These are phyloP conservation scores for Nematolebias whitei DNA, from an alignment of 2,113 vertebrate species.

Conservation along the genomic window DNA sequence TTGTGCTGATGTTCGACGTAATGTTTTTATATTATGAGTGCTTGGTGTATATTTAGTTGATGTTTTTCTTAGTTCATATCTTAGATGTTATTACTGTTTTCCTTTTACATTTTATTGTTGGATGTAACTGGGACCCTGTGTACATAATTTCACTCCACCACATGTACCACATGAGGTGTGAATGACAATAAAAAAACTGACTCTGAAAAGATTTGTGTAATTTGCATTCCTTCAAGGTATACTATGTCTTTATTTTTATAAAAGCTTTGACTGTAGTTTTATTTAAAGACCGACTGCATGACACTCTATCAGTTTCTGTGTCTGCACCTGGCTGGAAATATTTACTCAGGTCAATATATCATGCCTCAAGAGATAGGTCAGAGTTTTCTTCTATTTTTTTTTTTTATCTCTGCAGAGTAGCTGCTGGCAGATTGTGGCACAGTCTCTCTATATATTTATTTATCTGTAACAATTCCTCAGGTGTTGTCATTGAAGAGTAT, in stretches of 20 bases:
- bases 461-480: slow-evolving; percentile 32
- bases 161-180: too few species aligned
- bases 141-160: too few species aligned
- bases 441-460: slow-evolving; percentile 32
- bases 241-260: slow-evolving; percentile 3
- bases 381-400: slow-evolving; percentile 61
- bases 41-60: too few species aligned
- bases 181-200: too few species aligned
- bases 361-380: slow-evolving; percentile 63
- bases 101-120: too few species aligned
- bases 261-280: slow-evolving; percentile 35
- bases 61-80: too few species aligned
- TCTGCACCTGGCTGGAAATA: slow-evolving; percentile 54
- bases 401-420: slow-evolving; percentile 65
- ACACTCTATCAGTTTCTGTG: slow-evolving; percentile 41
- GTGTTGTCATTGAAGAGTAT: slow-evolving; percentile 34
- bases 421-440: slow-evolving; percentile 55
- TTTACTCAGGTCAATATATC: slow-evolving; percentile 66
- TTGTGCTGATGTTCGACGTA: too few species aligned
- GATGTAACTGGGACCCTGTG: too few species aligned
- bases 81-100: too few species aligned
- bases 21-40: too few species aligned
- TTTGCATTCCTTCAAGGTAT: slow-evolving; percentile 8
- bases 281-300: slow-evolving; percentile 47
- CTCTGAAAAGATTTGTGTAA: too few species aligned